Base-by-base conservation (phyloP, 2,113 vertebrate species). In the Anhinga anhinga region DNA sequence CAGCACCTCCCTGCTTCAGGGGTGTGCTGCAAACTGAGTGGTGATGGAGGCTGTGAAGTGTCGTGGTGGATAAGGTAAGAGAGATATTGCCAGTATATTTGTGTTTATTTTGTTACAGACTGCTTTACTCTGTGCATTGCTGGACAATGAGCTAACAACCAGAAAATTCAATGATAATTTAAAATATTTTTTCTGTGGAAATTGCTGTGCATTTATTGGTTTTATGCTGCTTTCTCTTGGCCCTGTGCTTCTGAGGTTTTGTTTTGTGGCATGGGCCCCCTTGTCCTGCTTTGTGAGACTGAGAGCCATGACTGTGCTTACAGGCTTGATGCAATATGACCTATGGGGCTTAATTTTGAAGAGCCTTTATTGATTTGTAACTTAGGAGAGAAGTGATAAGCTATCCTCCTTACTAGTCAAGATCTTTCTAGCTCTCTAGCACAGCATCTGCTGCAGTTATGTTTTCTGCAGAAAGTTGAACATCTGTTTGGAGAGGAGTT, bases 241-340 rank as follows among this genome's bases (percentile, higher is more conserved):
- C 20, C 10, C 29, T 26, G 3, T 1, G 0, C 13, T 16, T 34
- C 18, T 69, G 62, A 59, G 29, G 10, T 9, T 86, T 74, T 16
- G 1, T 30, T 3, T 3, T 5, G 40, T 63, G 74, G 29, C 4
- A 0, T 2, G 15, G 20, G 15, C 17, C 1, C 47, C 26, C 16
- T 67, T 23, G 10, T 63, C 22, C 27, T 3, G 0, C 1, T 10
- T 26, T 16, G 36, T 45, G 74, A 58, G 56, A 4, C 16, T 6
- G 67, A 62, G 71, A 22, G 26, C 62, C 3, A 0, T 16, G 86
- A 3, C 66, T 45, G 49, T 45, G 49, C 44, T 86, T 9, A 14
- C 40, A 53, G 76, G 16, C 27, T 15, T 47, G 82, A 45, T 45
- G 67, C 61, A 29, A 5, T 5, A 7, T 80, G 53, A 83, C 34